Conservation (phyloP, 2,797 vertebrate genomes). For the Tadarida brasiliensis region DNA sequence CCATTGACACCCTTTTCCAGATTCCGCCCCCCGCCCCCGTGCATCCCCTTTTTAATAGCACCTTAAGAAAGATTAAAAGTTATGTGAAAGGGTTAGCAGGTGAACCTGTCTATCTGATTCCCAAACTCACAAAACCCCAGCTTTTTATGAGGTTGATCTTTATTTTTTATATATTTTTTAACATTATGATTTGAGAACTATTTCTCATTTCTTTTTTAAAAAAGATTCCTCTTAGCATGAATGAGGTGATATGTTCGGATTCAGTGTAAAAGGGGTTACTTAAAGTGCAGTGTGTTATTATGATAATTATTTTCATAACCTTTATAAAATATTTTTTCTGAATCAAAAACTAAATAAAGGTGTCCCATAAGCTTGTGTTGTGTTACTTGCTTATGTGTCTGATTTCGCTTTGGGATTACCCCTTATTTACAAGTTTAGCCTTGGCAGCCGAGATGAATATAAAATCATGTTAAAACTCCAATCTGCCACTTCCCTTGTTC, state of each 20-base stretch:
- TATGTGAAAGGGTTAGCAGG: neutral
- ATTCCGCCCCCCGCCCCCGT: no score
- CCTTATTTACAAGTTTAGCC: slow-evolving; percentile 83
- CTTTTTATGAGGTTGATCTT: neutral
- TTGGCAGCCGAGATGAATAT: slow-evolving; percentile 79
- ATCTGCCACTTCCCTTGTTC: slow-evolving; percentile 73
- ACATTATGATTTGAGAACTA: neutral
- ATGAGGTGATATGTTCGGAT: slow-evolving; percentile 25
- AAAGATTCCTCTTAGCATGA: slow-evolving; percentile 23
- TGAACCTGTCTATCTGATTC: neutral
- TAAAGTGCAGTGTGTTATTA: slow-evolving; percentile 23
- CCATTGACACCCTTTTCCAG: no score
- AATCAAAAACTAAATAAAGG: slow-evolving; percentile 63
- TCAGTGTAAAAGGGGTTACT: slow-evolving; percentile 12
- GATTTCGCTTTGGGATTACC: slow-evolving; percentile 75
- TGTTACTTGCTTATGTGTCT: slow-evolving; percentile 70
- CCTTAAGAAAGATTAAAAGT: neutral
- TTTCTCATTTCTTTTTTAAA: neutral
- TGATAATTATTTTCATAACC: slow-evolving; percentile 58
- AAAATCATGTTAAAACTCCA: slow-evolving; percentile 82
- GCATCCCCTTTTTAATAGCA: neutral
- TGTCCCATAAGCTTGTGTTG: slow-evolving; percentile 10
- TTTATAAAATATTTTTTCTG: slow-evolving; percentile 24
- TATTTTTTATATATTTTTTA: neutral
- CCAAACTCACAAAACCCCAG: neutral